These are phyloP conservation scores for Cydia amplana DNA, from an alignment of 1,140 invertebrate genomes.

Conservation along the genomic window DNA sequence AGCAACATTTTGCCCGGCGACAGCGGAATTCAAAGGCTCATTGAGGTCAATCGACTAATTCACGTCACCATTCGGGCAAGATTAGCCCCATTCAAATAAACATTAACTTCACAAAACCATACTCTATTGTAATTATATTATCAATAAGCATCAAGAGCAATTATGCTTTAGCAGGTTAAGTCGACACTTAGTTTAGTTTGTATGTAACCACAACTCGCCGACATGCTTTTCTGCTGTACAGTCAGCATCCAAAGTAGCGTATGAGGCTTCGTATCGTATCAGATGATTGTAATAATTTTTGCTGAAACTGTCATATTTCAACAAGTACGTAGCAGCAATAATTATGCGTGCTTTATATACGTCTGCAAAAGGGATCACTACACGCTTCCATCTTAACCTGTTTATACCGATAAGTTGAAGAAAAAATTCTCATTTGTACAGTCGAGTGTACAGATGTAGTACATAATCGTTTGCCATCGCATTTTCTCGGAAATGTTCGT, in stretches of 20 bases:
- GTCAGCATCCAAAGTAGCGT: too few species aligned
- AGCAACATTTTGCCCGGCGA: neutral
- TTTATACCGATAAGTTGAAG: neutral
- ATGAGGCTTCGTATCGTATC: too few species aligned
- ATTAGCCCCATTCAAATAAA: slow-evolving; percentile 28
- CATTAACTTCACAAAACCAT: slow-evolving; percentile 50
- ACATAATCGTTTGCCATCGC: too few species aligned
- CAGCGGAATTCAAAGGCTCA: neutral
- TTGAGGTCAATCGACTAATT: slow-evolving; percentile 10
- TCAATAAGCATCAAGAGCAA: slow-evolving; percentile 55
- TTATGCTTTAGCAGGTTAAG: slow-evolving; percentile 44
- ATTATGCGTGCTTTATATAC: neutral
- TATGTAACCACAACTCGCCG: neutral
- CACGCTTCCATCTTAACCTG: neutral
- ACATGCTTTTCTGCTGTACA: too few species aligned
- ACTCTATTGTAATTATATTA: slow-evolving; percentile 64
- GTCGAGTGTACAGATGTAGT: too few species aligned
- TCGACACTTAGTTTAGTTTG: neutral
- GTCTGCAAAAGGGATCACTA: neutral
- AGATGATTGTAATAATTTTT: neutral
- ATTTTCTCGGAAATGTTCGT: too few species aligned
- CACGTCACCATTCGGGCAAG: neutral
- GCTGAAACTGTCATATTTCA: neutral
- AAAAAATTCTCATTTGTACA: neutral
- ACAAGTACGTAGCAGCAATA: too few species aligned